A percentile compares a stretch with the other conserved stretches of the same genome.
These are phyloP conservation scores for Blastomussa wellsi DNA, from an alignment of 92 coral and sea anemone species.

Conservation along the genomic window DNA sequence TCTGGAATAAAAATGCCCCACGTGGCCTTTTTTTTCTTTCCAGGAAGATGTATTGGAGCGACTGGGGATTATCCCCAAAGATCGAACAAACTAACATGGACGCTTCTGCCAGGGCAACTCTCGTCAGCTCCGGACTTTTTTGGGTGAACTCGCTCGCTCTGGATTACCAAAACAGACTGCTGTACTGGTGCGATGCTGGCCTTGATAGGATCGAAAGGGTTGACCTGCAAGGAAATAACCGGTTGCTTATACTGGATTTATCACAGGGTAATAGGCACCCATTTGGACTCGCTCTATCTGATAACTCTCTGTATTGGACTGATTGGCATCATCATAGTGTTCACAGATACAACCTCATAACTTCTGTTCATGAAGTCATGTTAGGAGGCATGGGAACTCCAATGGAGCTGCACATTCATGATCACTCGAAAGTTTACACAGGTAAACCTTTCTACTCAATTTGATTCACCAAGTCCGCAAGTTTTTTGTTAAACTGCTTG, in stretches of 20 bases:
- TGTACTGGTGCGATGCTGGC: slow-evolving; percentile 72
- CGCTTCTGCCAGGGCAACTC: slow-evolving; percentile 53
- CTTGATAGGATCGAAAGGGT: slow-evolving; percentile 43
- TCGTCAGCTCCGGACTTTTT: slow-evolving; percentile 51
- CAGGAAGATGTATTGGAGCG: slow-evolving; percentile 70
- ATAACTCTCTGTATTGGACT: slow-evolving; percentile 49
- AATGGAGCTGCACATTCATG: neutral
- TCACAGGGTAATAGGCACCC: neutral
- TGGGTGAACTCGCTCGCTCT: slow-evolving; percentile 81
- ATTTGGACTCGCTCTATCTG: slow-evolving; percentile 2
- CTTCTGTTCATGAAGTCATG: neutral
- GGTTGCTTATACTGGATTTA: slow-evolving; percentile 21
- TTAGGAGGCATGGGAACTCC: neutral
- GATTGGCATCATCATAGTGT: slow-evolving; percentile 30
- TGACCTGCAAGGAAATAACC: slow-evolving; percentile 48
- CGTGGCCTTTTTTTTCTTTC: neutral
- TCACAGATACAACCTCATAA: slow-evolving; percentile 40
- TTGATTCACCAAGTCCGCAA: neutral
- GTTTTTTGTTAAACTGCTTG: neutral
- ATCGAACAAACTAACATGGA: slow-evolving; percentile 71
- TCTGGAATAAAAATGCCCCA: no score
- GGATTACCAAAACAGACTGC: slow-evolving; percentile 44
- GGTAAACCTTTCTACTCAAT: neutral
- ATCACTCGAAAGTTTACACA: neutral
- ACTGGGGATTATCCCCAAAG: slow-evolving; percentile 75